phyloP scores from a whole-genome alignment of 2,888 invertebrate species.

The Volucella bombylans region DNA sequence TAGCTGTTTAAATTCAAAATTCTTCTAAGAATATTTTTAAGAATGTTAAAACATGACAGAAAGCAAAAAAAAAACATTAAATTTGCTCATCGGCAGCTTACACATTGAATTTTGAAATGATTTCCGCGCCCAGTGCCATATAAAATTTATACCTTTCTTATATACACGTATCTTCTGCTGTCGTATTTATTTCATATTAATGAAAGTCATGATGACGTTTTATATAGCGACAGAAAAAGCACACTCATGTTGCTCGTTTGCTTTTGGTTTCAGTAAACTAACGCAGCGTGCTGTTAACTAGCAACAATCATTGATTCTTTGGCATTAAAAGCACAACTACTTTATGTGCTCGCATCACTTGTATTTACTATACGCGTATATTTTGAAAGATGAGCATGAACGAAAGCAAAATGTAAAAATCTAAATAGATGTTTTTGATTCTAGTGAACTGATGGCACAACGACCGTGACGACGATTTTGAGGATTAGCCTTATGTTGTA shows the following conservation, averaged over 20 bases:
- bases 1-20: slow-evolving; percentile 68
- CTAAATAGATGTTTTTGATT: slow-evolving; percentile 61
- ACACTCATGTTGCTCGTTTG: slow-evolving; percentile 45
- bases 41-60: slow-evolving; percentile 14
- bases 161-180: slow-evolving; percentile 34
- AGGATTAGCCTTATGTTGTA: slow-evolving; percentile 32
- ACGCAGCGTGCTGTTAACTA: slow-evolving; percentile 54
- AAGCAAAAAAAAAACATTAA: slow-evolving; percentile 30
- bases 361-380: no score
- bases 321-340: slow-evolving; percentile 49
- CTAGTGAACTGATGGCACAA: slow-evolving; percentile 65
- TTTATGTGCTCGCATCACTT: neutral
- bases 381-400: neutral
- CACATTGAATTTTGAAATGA: slow-evolving; percentile 53
- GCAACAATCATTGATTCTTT: slow-evolving; percentile 60
- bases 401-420: slow-evolving; percentile 17
- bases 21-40: slow-evolving; percentile 12
- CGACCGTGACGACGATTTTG: slow-evolving; percentile 40
- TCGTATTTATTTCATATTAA: slow-evolving; percentile 3
- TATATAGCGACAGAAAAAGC: slow-evolving; percentile 28
- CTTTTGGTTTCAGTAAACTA: slow-evolving; percentile 39
- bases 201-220: slow-evolving; percentile 36
- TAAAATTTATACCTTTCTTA: slow-evolving; percentile 19
- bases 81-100: slow-evolving; percentile 45
- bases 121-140: slow-evolving; percentile 35